A percentile compares a stretch with the other conserved stretches of the same genome.
phyloP scores from a whole-genome alignment of 2,113 vertebrate genomes.

The Rhynchomys soricoides region DNA sequence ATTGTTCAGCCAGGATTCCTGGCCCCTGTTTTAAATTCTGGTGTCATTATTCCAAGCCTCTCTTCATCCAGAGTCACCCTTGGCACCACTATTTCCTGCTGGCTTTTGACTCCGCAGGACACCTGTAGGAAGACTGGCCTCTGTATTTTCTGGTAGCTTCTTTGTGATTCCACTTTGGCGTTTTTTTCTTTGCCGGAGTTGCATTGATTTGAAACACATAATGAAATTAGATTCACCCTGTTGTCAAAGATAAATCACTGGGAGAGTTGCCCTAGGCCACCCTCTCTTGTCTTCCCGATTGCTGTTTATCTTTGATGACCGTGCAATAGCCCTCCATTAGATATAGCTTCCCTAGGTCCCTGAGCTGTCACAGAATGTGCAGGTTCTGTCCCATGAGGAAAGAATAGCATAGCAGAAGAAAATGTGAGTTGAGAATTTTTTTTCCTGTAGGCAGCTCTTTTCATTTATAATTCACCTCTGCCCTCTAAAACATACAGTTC shows the following conservation, averaged over 20 bases:
- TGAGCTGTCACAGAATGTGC: neutral
- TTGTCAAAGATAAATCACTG: neutral
- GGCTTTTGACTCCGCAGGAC: neutral
- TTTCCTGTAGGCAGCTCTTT: neutral
- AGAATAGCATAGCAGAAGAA: neutral
- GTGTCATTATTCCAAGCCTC: neutral
- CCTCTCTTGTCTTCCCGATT: neutral
- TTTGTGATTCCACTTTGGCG: too few relatives aligned
- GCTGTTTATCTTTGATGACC: neutral
- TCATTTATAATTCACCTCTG: neutral
- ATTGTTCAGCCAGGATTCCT: neutral
- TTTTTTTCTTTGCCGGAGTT: neutral
- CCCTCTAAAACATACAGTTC: neutral
- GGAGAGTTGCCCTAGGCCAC: neutral
- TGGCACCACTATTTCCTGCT: fast-evolving
- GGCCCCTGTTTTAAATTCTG: neutral
- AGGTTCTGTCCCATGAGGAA: neutral
- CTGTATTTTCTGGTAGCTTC: neutral
- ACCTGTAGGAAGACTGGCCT: neutral
- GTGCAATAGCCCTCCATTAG: neutral
- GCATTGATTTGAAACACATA: neutral
- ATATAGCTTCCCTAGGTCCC: neutral
- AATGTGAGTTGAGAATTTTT: neutral
- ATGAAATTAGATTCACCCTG: neutral
- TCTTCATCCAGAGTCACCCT: neutral